Base-by-base conservation (phyloP, 2,888 invertebrate genomes). In the Epinotia bilunana region DNA sequence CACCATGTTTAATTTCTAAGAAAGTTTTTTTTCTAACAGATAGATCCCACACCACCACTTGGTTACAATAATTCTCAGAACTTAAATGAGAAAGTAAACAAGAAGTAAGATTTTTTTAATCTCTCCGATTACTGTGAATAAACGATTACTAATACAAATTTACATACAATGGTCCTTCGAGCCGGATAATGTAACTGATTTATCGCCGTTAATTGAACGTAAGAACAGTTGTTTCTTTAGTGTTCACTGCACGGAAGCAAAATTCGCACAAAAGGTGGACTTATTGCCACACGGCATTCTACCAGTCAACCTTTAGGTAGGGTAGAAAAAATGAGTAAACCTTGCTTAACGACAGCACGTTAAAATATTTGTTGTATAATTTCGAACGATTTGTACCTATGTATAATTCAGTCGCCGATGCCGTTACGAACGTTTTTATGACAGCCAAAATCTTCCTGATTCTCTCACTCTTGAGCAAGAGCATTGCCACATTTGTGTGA, bases 141-240 rank as follows among this genome's bases (percentile, higher is more conserved):
- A 63, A 16, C 28, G n/a, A 53, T 53, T 65, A 49, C n/a, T 65
- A 65, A 65, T 49, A 16, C 65, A n/a, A 3, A 73, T 73, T 67
- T 67, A 20, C 73, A 72, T 70, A 77, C 75, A 75, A 75, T 72
- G 61, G 61, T 62, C 67, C 61, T 73, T 58, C 20, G 23, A 28
- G 20, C 39, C 57, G 68, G 68, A 68, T 68, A 39, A 43, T 2
- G 28, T 33, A 67, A 39, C 18, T 20, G 67, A 23, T 43, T 55
- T 20, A 68, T 20, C 18, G 57, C 43, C 39, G n/a, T 67, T 20
- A 55, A 67, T 55, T 55, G 28, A 53, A 16, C 6, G 18, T 55
- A 12, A 18, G 11, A 67, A 58, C n/a, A 20, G 12, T 55, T 33
- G 53, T 46, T 13, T 46, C 13, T 13, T 13, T 16, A 5, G 49